phyloP scores from a whole-genome alignment of 2,113 vertebrate species.

The Craseonycteris thonglongyai region DNA sequence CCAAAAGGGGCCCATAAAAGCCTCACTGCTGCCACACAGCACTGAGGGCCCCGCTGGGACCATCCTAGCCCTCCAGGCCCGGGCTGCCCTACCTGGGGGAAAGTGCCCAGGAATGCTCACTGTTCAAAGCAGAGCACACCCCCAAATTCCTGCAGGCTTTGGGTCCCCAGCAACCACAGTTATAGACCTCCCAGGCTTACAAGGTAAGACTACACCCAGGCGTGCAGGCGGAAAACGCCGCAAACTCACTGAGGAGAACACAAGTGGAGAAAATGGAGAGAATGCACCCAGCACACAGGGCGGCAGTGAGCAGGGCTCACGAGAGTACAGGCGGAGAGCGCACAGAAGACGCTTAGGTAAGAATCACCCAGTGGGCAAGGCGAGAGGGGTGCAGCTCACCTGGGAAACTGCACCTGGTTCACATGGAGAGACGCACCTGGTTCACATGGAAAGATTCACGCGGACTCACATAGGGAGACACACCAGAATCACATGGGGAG shows the following conservation, averaged over 20 bases:
- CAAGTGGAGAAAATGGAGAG: not conserved
- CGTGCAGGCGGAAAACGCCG: not conserved
- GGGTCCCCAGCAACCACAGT: too few relatives aligned
- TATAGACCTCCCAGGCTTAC: too few relatives aligned
- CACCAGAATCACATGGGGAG: too few relatives aligned
- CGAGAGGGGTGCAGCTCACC: not conserved
- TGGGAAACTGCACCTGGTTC: not conserved
- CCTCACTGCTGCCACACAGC: not conserved
- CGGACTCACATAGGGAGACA: too few relatives aligned
- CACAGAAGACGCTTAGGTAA: not conserved
- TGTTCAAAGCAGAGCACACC: not conserved
- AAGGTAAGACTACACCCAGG: not conserved
- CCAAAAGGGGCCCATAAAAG: not conserved
- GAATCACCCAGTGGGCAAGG: too few relatives aligned
- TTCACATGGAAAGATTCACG: too few relatives aligned
- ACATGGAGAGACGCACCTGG: too few relatives aligned
- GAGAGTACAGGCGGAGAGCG: fast-evolving
- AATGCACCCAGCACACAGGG: fast-evolving
- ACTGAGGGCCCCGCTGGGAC: fast-evolving
- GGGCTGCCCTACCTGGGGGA: too few relatives aligned
- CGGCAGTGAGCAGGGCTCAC: fast-evolving
- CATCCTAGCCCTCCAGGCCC: not conserved
- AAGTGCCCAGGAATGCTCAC: not conserved
- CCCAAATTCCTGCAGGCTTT: not conserved
- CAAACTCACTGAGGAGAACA: too few relatives aligned